Evolutionary conservation across 2,113 vertebrate species (phyloP).

Genomic region (Ceyx melanurus): DNA sequence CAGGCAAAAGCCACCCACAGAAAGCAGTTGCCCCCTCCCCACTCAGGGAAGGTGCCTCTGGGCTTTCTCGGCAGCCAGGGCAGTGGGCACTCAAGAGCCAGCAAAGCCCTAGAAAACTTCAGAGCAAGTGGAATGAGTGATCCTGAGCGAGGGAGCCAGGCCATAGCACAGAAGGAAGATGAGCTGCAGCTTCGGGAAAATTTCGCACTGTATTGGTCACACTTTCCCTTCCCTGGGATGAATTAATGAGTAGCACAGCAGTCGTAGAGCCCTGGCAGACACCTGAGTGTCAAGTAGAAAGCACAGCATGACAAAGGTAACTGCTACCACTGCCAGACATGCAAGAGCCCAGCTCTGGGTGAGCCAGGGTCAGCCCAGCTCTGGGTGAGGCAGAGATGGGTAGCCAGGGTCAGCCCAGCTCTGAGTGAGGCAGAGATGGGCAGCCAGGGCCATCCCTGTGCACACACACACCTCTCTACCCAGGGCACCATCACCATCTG

Average conservation of each 20-base stretch:
- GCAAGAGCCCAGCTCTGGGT: background rate
- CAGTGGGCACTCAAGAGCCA: background rate
- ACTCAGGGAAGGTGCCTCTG: accelerated
- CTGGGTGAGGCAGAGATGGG: background rate
- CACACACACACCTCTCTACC: accelerated
- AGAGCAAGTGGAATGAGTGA: background rate
- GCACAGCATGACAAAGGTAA: accelerated
- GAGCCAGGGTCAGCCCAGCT: background rate
- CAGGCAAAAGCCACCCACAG: accelerated
- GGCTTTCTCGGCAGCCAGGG: accelerated
- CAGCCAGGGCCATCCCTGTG: background rate
- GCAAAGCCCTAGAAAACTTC: background rate
- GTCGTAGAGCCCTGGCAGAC: background rate
- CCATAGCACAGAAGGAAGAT: background rate
- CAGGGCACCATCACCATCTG: accelerated
- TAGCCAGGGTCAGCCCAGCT: background rate
- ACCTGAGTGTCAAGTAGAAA: background rate
- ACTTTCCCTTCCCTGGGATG: background rate
- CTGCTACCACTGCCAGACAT: accelerated
- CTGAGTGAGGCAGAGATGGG: accelerated
- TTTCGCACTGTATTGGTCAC: background rate
- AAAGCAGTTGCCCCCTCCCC: background rate
- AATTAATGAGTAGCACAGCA: background rate
- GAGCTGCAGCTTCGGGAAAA: background rate
- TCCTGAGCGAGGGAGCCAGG: background rate